phyloP scores from a whole-genome alignment of 1,140 invertebrate genomes.

The Sogatella furcifera region DNA sequence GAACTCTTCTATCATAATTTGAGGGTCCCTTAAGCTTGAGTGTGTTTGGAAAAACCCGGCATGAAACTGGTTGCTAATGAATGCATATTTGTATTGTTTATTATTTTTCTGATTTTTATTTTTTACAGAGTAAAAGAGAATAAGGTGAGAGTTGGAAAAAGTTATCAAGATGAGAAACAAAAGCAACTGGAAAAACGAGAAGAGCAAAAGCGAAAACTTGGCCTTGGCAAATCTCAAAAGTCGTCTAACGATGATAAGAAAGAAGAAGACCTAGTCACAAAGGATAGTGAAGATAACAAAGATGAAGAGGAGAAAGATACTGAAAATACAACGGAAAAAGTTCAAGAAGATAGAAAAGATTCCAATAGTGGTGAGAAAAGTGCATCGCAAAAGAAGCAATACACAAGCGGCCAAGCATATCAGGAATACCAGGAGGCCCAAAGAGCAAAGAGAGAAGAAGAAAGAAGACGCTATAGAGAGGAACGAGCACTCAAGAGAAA shows the following conservation, averaged over 20 bases:
- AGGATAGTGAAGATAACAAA: slow-evolving; percentile 3
- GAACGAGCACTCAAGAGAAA: not conserved
- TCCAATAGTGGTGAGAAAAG: slow-evolving; percentile 1
- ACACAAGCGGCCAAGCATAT: slow-evolving; percentile 3
- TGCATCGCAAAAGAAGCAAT: not conserved
- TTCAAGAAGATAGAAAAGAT: not conserved
- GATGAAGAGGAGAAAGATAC: not conserved
- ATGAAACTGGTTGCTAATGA: too few relatives aligned
- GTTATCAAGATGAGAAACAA: slow-evolving; percentile 21
- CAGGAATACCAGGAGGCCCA: slow-evolving; percentile 7
- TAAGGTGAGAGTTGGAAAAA: slow-evolving; percentile 21
- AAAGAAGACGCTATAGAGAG: not conserved
- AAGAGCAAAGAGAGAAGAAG: slow-evolving; percentile 5
- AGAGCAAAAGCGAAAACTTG: slow-evolving; percentile 17
- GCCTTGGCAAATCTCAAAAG: not conserved
- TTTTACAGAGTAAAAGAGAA: slow-evolving; percentile 18
- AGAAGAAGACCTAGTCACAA: slow-evolving; percentile 5
- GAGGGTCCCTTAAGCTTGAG: too few relatives aligned
- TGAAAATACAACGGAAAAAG: slow-evolving; percentile 7
- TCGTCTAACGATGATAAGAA: not conserved
- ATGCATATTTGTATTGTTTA: too few relatives aligned
- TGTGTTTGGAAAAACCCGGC: too few relatives aligned
- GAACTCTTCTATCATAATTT: too few relatives aligned
- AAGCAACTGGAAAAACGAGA: slow-evolving; percentile 17
- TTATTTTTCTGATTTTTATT: not conserved